Evolutionary conservation across 2,888 invertebrate species (phyloP).

Genomic region (Allophyes oxyacanthae): DNA sequence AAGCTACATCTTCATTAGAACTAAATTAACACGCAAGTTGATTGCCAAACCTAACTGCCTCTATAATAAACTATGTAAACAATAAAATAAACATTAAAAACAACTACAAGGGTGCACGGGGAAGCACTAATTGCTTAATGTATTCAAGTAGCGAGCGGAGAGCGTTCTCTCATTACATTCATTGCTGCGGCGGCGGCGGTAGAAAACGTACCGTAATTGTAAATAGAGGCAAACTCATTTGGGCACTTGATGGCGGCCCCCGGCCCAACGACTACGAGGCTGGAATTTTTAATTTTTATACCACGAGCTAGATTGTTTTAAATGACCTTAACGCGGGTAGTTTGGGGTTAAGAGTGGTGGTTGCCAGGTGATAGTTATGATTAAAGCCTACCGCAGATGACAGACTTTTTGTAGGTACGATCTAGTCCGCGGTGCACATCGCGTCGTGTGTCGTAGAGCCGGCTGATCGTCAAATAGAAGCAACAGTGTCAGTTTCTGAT

Average conservation of each 20-base stretch:
- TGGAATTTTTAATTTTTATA: slow-evolving; percentile 76
- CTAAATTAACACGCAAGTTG: slow-evolving; percentile 30
- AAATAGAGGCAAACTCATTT: slow-evolving; percentile 78
- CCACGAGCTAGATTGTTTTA: slow-evolving; percentile 53
- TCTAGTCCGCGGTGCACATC: too few relatives aligned
- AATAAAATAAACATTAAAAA: slow-evolving; percentile 61
- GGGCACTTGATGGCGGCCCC: slow-evolving; percentile 69
- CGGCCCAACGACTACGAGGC: slow-evolving; percentile 57
- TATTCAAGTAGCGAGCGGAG: slow-evolving; percentile 65
- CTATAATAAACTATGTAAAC: slow-evolving; percentile 55
- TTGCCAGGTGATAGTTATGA: background rate
- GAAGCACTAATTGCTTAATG: slow-evolving; percentile 70
- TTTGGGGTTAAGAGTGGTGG: slow-evolving; percentile 8
- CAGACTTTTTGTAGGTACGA: too few relatives aligned
- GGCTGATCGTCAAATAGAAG: too few relatives aligned
- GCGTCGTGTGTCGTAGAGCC: too few relatives aligned
- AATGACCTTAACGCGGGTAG: slow-evolving; percentile 34
- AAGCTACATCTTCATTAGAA: background rate
- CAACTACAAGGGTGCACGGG: slow-evolving; percentile 48
- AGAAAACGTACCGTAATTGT: slow-evolving; percentile 68
- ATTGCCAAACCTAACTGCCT: slow-evolving; percentile 41
- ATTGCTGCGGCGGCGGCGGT: slow-evolving; percentile 54
- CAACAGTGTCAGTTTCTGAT: too few relatives aligned
- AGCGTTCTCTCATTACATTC: slow-evolving; percentile 68
- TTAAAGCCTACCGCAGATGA: too few relatives aligned